A percentile compares a stretch with the other conserved stretches of the same genome.
These are phyloP conservation scores for Catocala sponsa DNA, from an alignment of 2,888 invertebrate species.

Conservation along the genomic window DNA sequence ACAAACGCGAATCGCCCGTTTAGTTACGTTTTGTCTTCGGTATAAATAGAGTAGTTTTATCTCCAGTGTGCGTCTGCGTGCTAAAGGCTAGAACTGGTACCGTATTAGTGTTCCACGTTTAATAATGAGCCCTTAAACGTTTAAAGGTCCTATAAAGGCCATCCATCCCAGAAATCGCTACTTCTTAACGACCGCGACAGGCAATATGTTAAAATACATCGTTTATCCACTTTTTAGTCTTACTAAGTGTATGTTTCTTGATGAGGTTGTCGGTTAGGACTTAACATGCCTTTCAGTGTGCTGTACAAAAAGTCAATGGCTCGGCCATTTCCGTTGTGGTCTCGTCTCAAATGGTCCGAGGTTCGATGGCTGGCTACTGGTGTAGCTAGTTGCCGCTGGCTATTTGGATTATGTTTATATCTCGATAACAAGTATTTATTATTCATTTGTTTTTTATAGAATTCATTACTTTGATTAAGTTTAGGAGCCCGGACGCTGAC, in stretches of 20 bases:
- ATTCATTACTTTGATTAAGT: too few species aligned
- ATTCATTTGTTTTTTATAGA: background rate
- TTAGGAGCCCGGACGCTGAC: too few species aligned
- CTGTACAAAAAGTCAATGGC: slow-evolving; percentile 68
- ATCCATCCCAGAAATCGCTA: too few species aligned
- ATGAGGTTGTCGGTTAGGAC: slow-evolving; percentile 51
- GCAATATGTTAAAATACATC: slow-evolving; percentile 44
- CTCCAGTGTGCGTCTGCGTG: too few species aligned
- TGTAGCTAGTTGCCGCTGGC: slow-evolving; percentile 39
- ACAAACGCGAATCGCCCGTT: too few species aligned
- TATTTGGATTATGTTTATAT: background rate
- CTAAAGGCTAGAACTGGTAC: too few species aligned
- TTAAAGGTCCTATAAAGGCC: too few species aligned
- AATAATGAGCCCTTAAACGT: too few species aligned
- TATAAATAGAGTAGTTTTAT: too few species aligned
- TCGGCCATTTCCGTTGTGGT: slow-evolving; percentile 75
- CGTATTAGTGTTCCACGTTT: too few species aligned
- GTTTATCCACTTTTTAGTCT: slow-evolving; percentile 44
- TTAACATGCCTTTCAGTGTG: slow-evolving; percentile 61
- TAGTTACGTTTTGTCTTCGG: too few species aligned
- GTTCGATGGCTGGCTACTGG: slow-evolving; percentile 48
- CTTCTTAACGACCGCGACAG: slow-evolving; percentile 45
- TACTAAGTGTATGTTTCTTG: slow-evolving; percentile 37
- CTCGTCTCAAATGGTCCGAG: slow-evolving; percentile 51
- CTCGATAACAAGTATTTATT: background rate